Base-by-base conservation (phyloP, 2,797 vertebrate species). In the Ctenosaura bakeri region DNA sequence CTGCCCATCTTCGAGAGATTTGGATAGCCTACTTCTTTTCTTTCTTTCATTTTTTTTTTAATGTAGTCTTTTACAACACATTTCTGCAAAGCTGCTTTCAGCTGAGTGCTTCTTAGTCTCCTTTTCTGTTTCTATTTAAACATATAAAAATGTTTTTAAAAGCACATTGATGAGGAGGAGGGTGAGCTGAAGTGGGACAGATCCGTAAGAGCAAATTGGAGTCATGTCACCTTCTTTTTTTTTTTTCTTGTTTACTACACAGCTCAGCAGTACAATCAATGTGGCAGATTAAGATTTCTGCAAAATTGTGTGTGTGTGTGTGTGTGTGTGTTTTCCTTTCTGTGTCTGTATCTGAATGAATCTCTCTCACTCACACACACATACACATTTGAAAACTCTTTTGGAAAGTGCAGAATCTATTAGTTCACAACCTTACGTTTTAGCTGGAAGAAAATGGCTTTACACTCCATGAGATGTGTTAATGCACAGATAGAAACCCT, bases 401-500 rank as follows among this genome's bases (percentile, higher is more conserved):
- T 93, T 93, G 89, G 88, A 91, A 96, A 97, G 94, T 93, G 83
- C 94, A 94, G 94, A 96, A 95, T 97, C 97, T 96, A 90, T 96
- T 96, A 97, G 96, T 96, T 96, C 90, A 74, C 89, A 95, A 97
- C 97, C 97, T 97, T 97, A 91, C 96, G 96, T 95, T 97, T 97
- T 96, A 97, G 95, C 94, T 88, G 89, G 84, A 94, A 96, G 93
- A 96, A 96, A 96, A 93, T 97, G 95, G 96, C 95, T 97, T 97
- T 96, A 94, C 93, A 81, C 94, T 90, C 94, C 96, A 96, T 97
- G 96, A 97, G 97, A 97, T 95, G 96, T 97, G 96, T 97, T 98
- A 98, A 97, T 98, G 96, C 96, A 93, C 93, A 95, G 96, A 96
- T 97, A 97, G 97, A 97, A 96, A 96, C 93, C 85, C 95, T 97